These are phyloP conservation scores for Nanorana parkeri DNA, from an alignment of 2,113 vertebrate species.

Conservation along the genomic window DNA sequence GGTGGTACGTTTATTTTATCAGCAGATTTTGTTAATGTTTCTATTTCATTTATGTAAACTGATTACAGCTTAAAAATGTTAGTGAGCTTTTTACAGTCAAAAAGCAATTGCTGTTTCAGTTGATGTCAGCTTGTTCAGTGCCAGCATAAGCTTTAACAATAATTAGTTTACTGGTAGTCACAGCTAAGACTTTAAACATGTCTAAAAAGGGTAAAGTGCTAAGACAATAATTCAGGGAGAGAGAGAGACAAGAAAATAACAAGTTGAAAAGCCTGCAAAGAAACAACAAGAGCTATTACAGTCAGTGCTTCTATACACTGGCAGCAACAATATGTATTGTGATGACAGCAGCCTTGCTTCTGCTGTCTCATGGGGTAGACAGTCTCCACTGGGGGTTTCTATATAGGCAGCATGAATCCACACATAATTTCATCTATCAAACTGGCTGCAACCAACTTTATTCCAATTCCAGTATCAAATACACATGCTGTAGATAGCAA, in stretches of 20 bases:
- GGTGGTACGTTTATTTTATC: too few species aligned
- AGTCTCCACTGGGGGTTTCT: too few species aligned
- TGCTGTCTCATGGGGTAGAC: too few species aligned
- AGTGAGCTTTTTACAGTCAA: constrained; percentile 4
- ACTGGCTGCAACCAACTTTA: too few species aligned
- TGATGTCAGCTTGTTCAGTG: constrained; percentile 7
- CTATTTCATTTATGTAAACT: too few species aligned
- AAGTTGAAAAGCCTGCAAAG: not conserved
- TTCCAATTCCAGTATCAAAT: too few species aligned
- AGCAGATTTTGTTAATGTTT: too few species aligned
- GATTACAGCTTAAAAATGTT: not conserved
- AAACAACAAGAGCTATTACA: constrained; percentile 13
- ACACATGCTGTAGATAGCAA: too few species aligned
- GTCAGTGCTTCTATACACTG: not conserved
- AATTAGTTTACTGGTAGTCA: constrained; percentile 32
- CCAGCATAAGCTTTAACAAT: constrained; percentile 1
- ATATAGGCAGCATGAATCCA: too few species aligned
- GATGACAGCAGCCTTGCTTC: too few species aligned
- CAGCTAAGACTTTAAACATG: constrained; percentile 15
- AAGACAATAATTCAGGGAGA: not conserved
- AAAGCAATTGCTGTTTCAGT: constrained; percentile 11
- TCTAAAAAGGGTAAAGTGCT: constrained; percentile 19
- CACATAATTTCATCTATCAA: too few species aligned
- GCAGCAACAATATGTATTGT: not conserved
- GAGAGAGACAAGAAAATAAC: not conserved